Percentiles rank a stretch among this genome's conserved stretches.
Conservation (phyloP, 1,140 invertebrate species). For the Aphis gossypii region DNA sequence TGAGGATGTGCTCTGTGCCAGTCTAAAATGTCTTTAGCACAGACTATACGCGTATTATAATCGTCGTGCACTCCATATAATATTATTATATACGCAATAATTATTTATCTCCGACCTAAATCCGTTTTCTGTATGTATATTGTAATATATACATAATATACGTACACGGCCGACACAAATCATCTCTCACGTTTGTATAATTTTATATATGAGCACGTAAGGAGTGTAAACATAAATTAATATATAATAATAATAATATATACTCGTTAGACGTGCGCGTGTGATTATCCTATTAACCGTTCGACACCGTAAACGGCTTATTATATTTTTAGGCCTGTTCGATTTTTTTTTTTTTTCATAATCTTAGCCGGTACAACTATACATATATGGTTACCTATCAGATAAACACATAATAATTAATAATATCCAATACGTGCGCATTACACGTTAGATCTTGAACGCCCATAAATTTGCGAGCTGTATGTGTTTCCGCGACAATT, state of each 20-base stretch:
- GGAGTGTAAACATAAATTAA: constrained; percentile 24
- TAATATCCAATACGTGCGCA: constrained; percentile 16
- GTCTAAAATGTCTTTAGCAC: too few relatives aligned
- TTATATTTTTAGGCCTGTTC: constrained; percentile 27
- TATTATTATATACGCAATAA: constrained; percentile 21
- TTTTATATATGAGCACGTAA: background rate
- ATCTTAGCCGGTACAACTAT: background rate
- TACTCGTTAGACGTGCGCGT: constrained; percentile 22
- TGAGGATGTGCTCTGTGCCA: too few relatives aligned
- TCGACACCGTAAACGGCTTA: constrained; percentile 32
- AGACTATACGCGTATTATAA: background rate
- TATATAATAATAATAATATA: background rate
- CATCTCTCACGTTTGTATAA: background rate
- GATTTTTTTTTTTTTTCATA: background rate
- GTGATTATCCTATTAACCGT: constrained; percentile 41
- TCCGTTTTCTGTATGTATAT: background rate
- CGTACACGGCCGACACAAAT: background rate
- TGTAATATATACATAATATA: background rate
- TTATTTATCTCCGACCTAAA: constrained; percentile 9
- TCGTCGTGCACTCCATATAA: background rate
- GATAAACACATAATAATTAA: constrained; percentile 14
- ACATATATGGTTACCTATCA: background rate
- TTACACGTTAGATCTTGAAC: background rate
- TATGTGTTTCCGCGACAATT: constrained; percentile 11
- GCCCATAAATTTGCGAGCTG: background rate